Evolutionary conservation across 2,113 vertebrate species (phyloP), one percentile per base, ranked within the genome.

Genomic region (Halichoerus grypus): DNA sequence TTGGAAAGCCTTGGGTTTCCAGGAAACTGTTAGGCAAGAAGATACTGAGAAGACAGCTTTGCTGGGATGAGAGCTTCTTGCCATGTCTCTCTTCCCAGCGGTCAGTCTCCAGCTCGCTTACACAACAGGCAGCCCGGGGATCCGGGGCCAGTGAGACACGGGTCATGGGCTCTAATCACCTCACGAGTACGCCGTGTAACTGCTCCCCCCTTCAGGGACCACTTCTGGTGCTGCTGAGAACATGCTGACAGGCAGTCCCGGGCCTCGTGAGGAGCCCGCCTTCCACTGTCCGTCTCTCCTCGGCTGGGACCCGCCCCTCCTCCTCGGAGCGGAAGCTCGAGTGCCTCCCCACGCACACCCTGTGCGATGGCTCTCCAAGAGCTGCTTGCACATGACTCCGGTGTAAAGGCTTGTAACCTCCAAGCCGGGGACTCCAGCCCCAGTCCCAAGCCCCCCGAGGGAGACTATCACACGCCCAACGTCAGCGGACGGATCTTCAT

Each of bases 261-360:
- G 42, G 71, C 36, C 69, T 10, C 9, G 33, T 11, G 69, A 39
- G 36, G 36, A 22, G 21, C 36, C 71, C 0, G 4, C 14, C 39
- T 9, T 28, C 6, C 42, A 4, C 26, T 9, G 1, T 15, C 3
- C 1, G 3, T 49, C 14, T 49, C 72, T 28, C 24, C 15, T 42
- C 4, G 0, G 63, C 71, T 2, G 6, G 28, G 7, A 18, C 71
- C 11, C 0, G 21, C 11, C 36, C 36, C 36, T 8, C 5, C 1
- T 12, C 36, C 22, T 72, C 69, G 0, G 10, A 42, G 36, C 0
- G 2, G 71, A 65, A 22, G 71, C 11, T 24, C 31, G 63, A 7
- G 77, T 13, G 26, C 5, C 10, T 55, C 77, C 55, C 31, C 49
- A 21, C 1, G 4, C 26, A 12, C 2, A 0, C 19, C 31, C 1